A percentile compares a stretch with the other conserved stretches of the same genome.
These are phyloP conservation scores for Uloborus plumipes DNA, from an alignment of 2,888 invertebrate species.

Conservation along the genomic window DNA sequence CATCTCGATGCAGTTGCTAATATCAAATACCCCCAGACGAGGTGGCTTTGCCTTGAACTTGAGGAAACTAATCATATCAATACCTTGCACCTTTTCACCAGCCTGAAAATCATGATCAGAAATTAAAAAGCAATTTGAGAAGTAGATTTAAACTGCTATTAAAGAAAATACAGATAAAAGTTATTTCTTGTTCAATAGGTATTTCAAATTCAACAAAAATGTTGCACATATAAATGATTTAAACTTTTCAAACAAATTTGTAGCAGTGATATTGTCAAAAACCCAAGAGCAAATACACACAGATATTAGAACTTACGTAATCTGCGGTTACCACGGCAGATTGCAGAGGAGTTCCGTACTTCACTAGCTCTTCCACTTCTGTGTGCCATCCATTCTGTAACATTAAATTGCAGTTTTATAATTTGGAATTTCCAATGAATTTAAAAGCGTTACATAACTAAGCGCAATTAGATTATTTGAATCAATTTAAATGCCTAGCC, in stretches of 20 bases:
- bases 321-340: constrained; percentile 4
- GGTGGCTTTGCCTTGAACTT: constrained; percentile 42
- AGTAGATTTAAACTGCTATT: too few species aligned
- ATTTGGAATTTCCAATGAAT: too few species aligned
- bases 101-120: constrained; percentile 11
- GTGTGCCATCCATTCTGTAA: constrained; percentile 57
- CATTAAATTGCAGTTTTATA: not conserved
- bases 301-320: constrained; percentile 23
- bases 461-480: too few species aligned
- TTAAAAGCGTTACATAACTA: too few species aligned
- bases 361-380: constrained; percentile 25
- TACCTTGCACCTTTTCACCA: constrained; percentile 8
- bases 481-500: too few species aligned
- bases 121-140: not conserved
- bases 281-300: too few species aligned
- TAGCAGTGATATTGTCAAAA: not conserved
- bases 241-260: too few species aligned
- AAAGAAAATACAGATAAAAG: too few species aligned
- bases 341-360: constrained; percentile 36
- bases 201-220: too few species aligned
- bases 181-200: too few species aligned
- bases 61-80: constrained; percentile 19
- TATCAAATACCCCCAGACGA: constrained; percentile 6
- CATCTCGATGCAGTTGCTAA: constrained; percentile 43
- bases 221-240: too few species aligned